phyloP scores from a whole-genome alignment of 2,888 invertebrate genomes.

The Archaeoteleia sp. region DNA sequence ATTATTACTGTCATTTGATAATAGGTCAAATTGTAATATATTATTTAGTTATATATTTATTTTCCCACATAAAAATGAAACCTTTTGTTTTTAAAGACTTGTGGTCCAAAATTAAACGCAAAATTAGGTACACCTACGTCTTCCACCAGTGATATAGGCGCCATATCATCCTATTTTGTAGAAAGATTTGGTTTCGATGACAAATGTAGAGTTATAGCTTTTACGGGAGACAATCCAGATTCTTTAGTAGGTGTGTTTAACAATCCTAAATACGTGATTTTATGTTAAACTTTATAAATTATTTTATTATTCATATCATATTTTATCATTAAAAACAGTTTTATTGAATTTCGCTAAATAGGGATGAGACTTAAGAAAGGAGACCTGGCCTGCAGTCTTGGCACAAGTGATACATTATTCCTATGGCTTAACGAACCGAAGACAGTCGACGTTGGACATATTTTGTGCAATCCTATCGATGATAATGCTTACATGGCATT shows the following conservation, averaged over 20 bases:
- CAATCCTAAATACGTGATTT: background rate
- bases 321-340: too few species aligned
- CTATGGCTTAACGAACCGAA: conserved; percentile 83
- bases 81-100: conserved; percentile 77
- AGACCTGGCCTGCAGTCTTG: conserved; percentile 91
- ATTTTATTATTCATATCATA: background rate
- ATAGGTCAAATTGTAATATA: too few species aligned
- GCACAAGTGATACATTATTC: conserved; percentile 96
- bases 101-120: conserved; percentile 83
- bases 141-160: conserved; percentile 82
- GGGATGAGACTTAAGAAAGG: conserved; percentile 87
- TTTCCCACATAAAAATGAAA: too few species aligned
- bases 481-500: conserved; percentile 89
- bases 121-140: conserved; percentile 87
- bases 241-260: conserved; percentile 82
- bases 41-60: background rate
- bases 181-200: conserved; percentile 89
- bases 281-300: background rate
- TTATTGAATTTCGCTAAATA: too few species aligned
- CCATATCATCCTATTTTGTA: conserved; percentile 86
- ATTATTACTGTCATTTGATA: background rate
- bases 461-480: conserved; percentile 90
- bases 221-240: conserved; percentile 97
- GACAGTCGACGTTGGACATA: conserved; percentile 85
- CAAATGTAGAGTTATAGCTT: conserved; percentile 88